Conservation (phyloP, 2,797 vertebrate genomes). For the Glyptemys insculpta region DNA sequence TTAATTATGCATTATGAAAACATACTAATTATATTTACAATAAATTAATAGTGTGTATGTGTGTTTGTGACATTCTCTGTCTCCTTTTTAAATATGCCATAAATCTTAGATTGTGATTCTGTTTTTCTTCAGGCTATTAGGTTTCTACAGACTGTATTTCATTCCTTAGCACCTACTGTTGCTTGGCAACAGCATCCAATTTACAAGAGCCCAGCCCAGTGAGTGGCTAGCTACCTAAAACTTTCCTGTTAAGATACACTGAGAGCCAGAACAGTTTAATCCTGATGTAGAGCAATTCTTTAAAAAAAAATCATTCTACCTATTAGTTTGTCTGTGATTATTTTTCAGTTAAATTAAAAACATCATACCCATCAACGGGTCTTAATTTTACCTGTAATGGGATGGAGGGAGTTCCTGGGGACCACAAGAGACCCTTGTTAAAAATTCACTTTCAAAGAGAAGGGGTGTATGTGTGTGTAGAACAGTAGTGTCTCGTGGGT, state of each 20-base stretch:
- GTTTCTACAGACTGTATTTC: slow-evolving; percentile 74
- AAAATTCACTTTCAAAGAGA: background rate
- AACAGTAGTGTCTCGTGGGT: slow-evolving; percentile 3
- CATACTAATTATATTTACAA: slow-evolving; percentile 55
- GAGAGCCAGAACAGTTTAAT: slow-evolving; percentile 12
- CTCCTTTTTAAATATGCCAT: slow-evolving; percentile 62
- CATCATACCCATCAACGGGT: background rate
- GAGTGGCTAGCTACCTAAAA: slow-evolving; percentile 71
- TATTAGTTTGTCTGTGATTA: slow-evolving; percentile 32
- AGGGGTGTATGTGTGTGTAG: background rate
- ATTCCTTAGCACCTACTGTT: slow-evolving; percentile 78
- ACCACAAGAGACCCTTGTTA: background rate
- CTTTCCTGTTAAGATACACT: slow-evolving; percentile 47
- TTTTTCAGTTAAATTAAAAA: slow-evolving; percentile 30
- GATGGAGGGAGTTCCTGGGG: background rate
- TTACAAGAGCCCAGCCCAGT: slow-evolving; percentile 63
- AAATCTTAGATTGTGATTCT: slow-evolving; percentile 72
- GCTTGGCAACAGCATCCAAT: slow-evolving; percentile 74
- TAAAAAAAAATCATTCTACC: slow-evolving; percentile 47
- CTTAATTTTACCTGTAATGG: background rate
- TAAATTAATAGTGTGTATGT: slow-evolving; percentile 62
- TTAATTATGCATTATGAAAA: slow-evolving; percentile 71
- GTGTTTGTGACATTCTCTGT: slow-evolving; percentile 50
- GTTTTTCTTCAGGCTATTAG: slow-evolving; percentile 75
- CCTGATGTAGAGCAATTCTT: slow-evolving; percentile 50